phyloP scores from a whole-genome alignment of 2,888 invertebrate genomes.

The Gnatocerus cornutus region DNA sequence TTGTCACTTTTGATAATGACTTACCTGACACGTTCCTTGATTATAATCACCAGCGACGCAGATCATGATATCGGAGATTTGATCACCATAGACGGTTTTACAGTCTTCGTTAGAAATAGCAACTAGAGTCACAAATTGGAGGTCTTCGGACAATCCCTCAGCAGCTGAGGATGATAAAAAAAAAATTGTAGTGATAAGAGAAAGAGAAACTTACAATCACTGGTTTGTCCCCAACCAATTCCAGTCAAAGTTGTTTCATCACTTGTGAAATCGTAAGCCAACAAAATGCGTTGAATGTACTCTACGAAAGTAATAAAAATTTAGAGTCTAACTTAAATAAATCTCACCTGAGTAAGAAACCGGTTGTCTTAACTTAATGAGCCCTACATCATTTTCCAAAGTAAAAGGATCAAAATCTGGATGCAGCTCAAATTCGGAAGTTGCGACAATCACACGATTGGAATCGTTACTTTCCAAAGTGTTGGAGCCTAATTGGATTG shows the following conservation, averaged over 20 bases:
- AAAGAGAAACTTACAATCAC: constrained; percentile 24
- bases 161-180: neutral
- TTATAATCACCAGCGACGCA: constrained; percentile 28
- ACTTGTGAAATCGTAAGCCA: constrained; percentile 13
- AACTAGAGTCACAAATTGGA: constrained; percentile 11
- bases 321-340: too few relatives aligned
- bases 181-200: too few relatives aligned
- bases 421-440: constrained; percentile 18
- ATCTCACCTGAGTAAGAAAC: constrained; percentile 3
- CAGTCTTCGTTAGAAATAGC: constrained; percentile 22
- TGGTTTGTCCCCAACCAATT: constrained; percentile 38
- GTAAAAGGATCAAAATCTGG: constrained; percentile 26
- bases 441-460: constrained; percentile 9
- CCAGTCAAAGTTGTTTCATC: constrained; percentile 14
- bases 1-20: neutral
- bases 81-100: constrained; percentile 10
- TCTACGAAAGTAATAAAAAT: too few relatives aligned
- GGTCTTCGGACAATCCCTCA: neutral
- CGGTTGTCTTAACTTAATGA: constrained; percentile 25
- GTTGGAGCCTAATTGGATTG: constrained; percentile 28
- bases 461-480: constrained; percentile 7
- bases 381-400: constrained; percentile 29
- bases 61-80: constrained; percentile 24
- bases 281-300: constrained; percentile 16
- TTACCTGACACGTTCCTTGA: constrained; percentile 24